Conservation (phyloP, 2,797 vertebrate genomes). For the Anas capensis region DNA sequence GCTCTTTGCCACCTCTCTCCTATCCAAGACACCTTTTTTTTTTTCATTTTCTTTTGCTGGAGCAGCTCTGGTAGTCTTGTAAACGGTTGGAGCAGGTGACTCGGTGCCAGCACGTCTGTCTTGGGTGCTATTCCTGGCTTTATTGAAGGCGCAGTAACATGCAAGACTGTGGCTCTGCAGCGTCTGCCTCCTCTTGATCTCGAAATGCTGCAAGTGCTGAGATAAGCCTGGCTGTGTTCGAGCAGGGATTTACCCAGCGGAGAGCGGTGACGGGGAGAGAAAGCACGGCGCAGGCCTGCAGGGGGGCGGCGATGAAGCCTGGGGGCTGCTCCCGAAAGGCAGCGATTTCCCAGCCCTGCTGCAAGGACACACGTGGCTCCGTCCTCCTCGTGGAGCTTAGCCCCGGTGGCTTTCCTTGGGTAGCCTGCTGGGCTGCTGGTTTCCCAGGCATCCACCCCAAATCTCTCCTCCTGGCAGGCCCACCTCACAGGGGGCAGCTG, state of each 20-base stretch:
- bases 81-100: conserved; percentile 41
- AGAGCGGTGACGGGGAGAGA: too few relatives aligned
- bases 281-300: too few relatives aligned
- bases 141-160: not conserved
- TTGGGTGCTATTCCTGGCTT: conserved; percentile 47
- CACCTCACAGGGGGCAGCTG: too few relatives aligned
- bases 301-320: too few relatives aligned
- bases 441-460: too few relatives aligned
- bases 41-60: not conserved
- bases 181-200: conserved; percentile 33
- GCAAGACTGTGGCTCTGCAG: not conserved
- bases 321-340: too few relatives aligned
- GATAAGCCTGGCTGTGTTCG: conserved; percentile 3
- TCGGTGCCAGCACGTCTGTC: conserved; percentile 24
- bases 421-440: too few relatives aligned
- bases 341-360: too few relatives aligned
- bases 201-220: not conserved
- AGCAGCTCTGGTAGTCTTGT: conserved; percentile 3
- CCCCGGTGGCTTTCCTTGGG: too few relatives aligned
- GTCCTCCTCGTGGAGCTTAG: too few relatives aligned
- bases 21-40: not conserved
- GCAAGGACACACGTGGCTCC: too few relatives aligned
- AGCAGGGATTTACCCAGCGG: not conserved
- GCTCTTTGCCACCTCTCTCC: not conserved
- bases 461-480: too few relatives aligned